phyloP scores from a whole-genome alignment of 1,140 invertebrate genomes.

The Thalassaphorura encarpata region DNA sequence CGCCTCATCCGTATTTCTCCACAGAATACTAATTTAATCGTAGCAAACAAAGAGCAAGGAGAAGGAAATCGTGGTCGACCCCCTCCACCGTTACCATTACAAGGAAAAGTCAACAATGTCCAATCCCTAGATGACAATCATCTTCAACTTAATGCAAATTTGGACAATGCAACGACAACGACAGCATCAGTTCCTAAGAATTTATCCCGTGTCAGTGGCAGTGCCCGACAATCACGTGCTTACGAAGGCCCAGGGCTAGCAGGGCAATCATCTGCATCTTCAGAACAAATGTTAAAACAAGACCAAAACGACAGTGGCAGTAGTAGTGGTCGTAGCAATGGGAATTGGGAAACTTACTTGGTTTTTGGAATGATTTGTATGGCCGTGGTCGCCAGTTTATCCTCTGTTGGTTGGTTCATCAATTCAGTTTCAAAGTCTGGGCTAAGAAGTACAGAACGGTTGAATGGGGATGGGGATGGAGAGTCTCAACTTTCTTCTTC shows the following conservation, averaged over 20 bases:
- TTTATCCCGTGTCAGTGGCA: too few species aligned
- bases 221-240: neutral
- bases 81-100: neutral
- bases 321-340: conserved; percentile 8
- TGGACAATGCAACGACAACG: neutral
- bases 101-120: neutral
- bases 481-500: neutral
- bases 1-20: conserved; percentile 23
- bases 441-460: too few species aligned
- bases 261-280: too few species aligned
- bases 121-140: neutral
- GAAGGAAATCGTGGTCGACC: neutral
- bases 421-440: conserved; percentile 7
- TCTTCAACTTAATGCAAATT: neutral
- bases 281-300: neutral
- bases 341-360: conserved; percentile 25
- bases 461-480: neutral
- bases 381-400: conserved; percentile 26
- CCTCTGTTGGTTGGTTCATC: conserved; percentile 30
- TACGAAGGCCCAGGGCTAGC: neutral
- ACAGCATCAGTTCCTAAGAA: neutral
- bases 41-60: conserved; percentile 5
- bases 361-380: conserved; percentile 30
- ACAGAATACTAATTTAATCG: conserved; percentile 19
- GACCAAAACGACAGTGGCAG: conserved; percentile 1